Conservation (phyloP, 1,140 invertebrate species). For the Zaprionus kolodkinae region DNA sequence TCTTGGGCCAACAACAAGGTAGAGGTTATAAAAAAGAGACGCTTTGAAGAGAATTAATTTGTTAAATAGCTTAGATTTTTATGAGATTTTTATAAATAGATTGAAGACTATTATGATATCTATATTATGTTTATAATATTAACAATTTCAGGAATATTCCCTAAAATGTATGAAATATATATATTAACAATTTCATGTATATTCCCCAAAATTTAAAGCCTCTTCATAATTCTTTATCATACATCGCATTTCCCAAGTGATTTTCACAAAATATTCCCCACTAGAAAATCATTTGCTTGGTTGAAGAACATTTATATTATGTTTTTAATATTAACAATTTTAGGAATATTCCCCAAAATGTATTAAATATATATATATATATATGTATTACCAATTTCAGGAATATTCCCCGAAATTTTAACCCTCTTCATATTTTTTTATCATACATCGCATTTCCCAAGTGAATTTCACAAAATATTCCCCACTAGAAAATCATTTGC, state of each 20-base stretch:
- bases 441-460: not conserved
- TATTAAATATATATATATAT: no score
- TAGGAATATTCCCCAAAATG: no score
- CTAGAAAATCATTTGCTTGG: not conserved
- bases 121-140: not conserved
- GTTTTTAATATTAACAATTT: no score
- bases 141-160: no score
- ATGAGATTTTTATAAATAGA: not conserved
- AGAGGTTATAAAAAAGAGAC: not conserved
- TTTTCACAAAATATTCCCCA: not conserved
- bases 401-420: not conserved
- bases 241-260: not conserved
- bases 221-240: not conserved
- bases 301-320: no score
- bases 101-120: not conserved
- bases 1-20: not conserved
- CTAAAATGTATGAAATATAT: no score
- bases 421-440: not conserved
- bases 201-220: not conserved
- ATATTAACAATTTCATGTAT: no score
- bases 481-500: not conserved
- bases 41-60: not conserved
- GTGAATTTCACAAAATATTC: not conserved
- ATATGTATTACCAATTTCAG: no score
- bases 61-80: not conserved